Base-by-base conservation (phyloP, 2,797 vertebrate genomes). In the Ceryle rudis region DNA sequence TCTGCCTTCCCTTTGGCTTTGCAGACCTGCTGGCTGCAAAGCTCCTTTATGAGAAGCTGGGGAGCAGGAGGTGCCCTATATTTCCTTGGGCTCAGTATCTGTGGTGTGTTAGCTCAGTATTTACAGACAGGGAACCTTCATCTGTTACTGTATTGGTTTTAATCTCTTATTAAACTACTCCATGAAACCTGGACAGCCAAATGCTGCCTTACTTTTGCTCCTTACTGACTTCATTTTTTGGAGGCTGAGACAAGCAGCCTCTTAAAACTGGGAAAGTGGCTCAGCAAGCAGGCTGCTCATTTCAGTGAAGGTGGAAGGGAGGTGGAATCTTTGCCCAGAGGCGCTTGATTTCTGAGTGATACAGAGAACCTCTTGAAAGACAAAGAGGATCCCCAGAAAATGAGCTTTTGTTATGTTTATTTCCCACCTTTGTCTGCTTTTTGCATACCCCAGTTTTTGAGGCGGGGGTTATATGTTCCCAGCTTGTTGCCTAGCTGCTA, bases 241-340 rank as follows among this genome's bases (percentile, higher is more conserved):
- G 61, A 64, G 31, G 22, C 23, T 14, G 22, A 81, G 33, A 15
- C 5, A 21, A 75, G 60, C 10, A 62, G 46, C 41, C 71, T 10
- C 29, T 5, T 52, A 21, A 39, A 39, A 7, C 33, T 26, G 80
- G 61, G n/a, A 70, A 69, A 60, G 62, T 0, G 0, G 11, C 39
- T 31, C 3, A 6, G 55, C 41, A n/a, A 49, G 25, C 1, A 20
- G n/a, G 15, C 16, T 8, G 2, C 66, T 73, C 28, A 0, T 49
- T 71, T 78, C 10, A 57, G 46, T 26, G 37, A 46, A 70, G 44
- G 39, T 60, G 21, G 60, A 84, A 78, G 31, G 12, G 11, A 77
- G 33, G 8, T 61, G 46, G 46, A 64, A 9, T 21, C 64, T 75
- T 79, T 83, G 72, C 79, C 79, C 28, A 4, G 57, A 58, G 29